Percentiles rank a stretch among this genome's conserved stretches.
Conservation (phyloP, 2,888 invertebrate species). For the Drosophila colorata region DNA sequence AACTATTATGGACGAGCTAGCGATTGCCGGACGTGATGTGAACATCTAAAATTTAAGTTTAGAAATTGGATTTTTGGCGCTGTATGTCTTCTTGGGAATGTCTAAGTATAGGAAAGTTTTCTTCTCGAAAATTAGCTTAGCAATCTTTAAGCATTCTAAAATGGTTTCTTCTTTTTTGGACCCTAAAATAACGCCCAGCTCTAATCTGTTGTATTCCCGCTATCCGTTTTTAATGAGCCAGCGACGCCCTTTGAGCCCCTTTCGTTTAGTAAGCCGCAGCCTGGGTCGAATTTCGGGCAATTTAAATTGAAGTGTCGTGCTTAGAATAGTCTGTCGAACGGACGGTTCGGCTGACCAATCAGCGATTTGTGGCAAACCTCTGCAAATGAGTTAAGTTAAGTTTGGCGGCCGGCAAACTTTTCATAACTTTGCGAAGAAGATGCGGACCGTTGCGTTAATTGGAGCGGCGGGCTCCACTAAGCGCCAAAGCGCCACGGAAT, state of each 20-base stretch:
- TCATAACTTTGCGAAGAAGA: constrained; percentile 62
- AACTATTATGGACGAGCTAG: not conserved
- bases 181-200: too few relatives aligned
- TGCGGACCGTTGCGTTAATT: constrained; percentile 65
- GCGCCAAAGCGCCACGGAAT: constrained; percentile 43
- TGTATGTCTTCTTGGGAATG: not conserved
- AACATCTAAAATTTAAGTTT: constrained; percentile 2
- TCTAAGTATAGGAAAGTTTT: not conserved
- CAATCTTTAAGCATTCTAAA: too few relatives aligned
- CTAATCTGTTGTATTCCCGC: constrained; percentile 1
- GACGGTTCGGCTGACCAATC: constrained; percentile 48
- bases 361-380: constrained; percentile 60
- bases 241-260: not conserved
- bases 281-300: constrained; percentile 7
- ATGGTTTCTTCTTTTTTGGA: too few relatives aligned
- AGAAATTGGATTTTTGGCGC: constrained; percentile 7
- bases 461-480: constrained; percentile 59
- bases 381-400: constrained; percentile 77
- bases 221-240: constrained; percentile 16
- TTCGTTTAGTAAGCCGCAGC: not conserved
- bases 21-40: not conserved
- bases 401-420: constrained; percentile 68
- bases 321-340: constrained; percentile 1
- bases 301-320: constrained; percentile 17
- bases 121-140: not conserved